Evolutionary conservation across 2,113 vertebrate genomes (phyloP).

Genomic region (Periophthalmus modestus): DNA sequence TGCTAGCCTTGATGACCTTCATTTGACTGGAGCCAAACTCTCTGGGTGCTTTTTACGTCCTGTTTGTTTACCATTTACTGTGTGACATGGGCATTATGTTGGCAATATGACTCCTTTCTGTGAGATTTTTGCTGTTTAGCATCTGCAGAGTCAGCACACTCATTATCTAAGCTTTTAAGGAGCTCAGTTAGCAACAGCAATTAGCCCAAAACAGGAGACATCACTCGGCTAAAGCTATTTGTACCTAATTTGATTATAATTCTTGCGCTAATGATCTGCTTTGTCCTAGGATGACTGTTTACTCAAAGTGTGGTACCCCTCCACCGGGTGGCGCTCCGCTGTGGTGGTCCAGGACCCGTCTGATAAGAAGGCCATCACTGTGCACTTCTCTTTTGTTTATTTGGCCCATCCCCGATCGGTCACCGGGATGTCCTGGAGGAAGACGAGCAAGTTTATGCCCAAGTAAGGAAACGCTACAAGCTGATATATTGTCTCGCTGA

Average conservation of each 20-base stretch:
- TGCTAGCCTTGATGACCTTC: too few relatives aligned
- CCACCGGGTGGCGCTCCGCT: conserved; percentile 93
- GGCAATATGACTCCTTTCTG: background rate
- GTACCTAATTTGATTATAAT: background rate
- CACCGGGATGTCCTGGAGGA: conserved; percentile 96
- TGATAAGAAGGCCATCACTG: conserved; percentile 79
- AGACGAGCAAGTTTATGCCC: conserved; percentile 98
- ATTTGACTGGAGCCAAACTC: too few relatives aligned
- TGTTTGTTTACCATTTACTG: background rate
- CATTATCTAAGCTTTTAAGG: background rate
- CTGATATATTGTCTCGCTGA: too few relatives aligned
- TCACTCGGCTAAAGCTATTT: conserved; percentile 1
- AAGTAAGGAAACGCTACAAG: conserved; percentile 78
- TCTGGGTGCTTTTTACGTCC: background rate
- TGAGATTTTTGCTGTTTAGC: background rate
- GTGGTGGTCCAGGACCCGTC: conserved; percentile 87
- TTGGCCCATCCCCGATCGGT: conserved; percentile 94
- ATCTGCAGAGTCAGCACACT: background rate
- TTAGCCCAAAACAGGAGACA: background rate
- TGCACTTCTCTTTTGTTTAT: conserved; percentile 94
- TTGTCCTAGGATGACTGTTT: conserved; percentile 92
- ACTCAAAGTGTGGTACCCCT: conserved; percentile 97
- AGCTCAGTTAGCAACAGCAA: background rate
- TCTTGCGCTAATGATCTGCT: background rate
- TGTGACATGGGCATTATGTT: background rate